These are phyloP conservation scores for Prionchulus punctatus DNA, from an alignment of 2,888 invertebrate species.

Conservation along the genomic window DNA sequence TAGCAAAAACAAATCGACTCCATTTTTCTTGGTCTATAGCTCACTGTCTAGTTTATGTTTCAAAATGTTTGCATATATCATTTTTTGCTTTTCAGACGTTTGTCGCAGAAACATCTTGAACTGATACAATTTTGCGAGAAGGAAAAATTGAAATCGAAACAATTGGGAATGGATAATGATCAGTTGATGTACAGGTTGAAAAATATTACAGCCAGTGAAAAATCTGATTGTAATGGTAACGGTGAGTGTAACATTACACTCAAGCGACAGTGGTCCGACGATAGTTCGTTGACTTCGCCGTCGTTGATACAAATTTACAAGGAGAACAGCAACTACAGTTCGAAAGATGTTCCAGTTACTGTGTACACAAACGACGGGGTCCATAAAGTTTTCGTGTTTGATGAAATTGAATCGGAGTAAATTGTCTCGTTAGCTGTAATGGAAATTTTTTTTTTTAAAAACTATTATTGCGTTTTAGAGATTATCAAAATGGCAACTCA, in stretches of 20 bases:
- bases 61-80: too few relatives aligned
- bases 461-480: too few relatives aligned
- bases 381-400: too few relatives aligned
- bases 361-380: background rate
- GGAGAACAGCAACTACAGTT: background rate
- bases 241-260: background rate
- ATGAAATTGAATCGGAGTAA: too few relatives aligned
- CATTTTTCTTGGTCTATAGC: too few relatives aligned
- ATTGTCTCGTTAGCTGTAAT: too few relatives aligned
- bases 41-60: too few relatives aligned
- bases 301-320: slow-evolving; percentile 4
- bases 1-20: too few relatives aligned
- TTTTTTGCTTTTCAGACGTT: background rate
- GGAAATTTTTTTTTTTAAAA: too few relatives aligned
- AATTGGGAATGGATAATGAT: background rate
- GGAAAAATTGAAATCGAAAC: background rate
- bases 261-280: background rate
- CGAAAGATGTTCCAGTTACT: background rate
- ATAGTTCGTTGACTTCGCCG: background rate
- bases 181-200: background rate
- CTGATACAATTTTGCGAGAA: background rate
- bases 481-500: too few relatives aligned
- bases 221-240: background rate
- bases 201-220: too few relatives aligned
- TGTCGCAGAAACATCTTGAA: background rate